These are phyloP conservation scores for Panulirus ornatus DNA, from an alignment of 1,140 invertebrate genomes.

Conservation along the genomic window DNA sequence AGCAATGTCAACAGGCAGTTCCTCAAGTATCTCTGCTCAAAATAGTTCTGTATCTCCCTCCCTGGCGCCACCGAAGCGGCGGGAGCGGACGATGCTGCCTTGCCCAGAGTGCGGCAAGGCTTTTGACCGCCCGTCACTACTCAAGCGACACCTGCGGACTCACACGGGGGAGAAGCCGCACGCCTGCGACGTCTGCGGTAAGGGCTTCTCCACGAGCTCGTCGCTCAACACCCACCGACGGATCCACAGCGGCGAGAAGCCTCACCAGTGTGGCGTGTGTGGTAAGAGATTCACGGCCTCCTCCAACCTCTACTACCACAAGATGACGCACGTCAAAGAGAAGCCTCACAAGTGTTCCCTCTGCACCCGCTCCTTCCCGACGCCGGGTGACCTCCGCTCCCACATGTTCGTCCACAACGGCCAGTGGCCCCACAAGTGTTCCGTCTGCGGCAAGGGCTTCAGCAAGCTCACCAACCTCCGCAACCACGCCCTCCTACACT, in stretches of 20 bases:
- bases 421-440: slow-evolving; percentile 84
- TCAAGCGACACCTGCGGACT: slow-evolving; percentile 88
- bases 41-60: slow-evolving; percentile 34
- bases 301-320: slow-evolving; percentile 97
- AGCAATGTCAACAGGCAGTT: slow-evolving; percentile 21
- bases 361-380: slow-evolving; percentile 83
- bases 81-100: slow-evolving; percentile 84
- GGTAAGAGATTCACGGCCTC: slow-evolving; percentile 97
- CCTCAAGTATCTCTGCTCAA: slow-evolving; percentile 31
- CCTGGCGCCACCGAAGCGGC: slow-evolving; percentile 74
- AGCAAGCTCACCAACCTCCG: slow-evolving; percentile 85
- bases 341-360: slow-evolving; percentile 83
- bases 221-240: slow-evolving; percentile 96
- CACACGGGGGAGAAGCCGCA: slow-evolving; percentile 97
- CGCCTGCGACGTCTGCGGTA: slow-evolving; percentile 95
- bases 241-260: slow-evolving; percentile 97
- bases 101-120: slow-evolving; percentile 91
- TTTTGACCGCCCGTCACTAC: slow-evolving; percentile 90
- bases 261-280: slow-evolving; percentile 95
- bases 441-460: slow-evolving; percentile 84
- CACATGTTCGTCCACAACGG: slow-evolving; percentile 85
- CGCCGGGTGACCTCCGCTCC: slow-evolving; percentile 83
- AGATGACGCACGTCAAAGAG: slow-evolving; percentile 98
- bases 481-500: slow-evolving; percentile 83
- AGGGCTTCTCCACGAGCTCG: slow-evolving; percentile 94